Conservation (phyloP, 92 coral and sea anemone species). For the Bergia puertoricense region DNA sequence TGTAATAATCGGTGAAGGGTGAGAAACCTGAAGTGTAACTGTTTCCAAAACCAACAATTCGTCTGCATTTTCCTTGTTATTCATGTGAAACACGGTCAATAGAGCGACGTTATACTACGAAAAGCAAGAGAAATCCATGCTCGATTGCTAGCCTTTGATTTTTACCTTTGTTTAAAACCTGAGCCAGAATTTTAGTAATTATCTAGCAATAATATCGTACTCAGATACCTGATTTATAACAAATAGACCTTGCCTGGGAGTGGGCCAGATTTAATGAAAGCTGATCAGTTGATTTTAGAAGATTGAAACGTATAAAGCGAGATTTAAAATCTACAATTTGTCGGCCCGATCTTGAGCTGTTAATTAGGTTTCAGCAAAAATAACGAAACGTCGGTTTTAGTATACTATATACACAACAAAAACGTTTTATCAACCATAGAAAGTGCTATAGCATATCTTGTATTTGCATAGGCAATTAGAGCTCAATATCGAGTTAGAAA, state of each 20-base stretch:
- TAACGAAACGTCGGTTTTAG: too few relatives aligned
- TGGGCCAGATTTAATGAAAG: background rate
- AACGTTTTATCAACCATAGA: too few relatives aligned
- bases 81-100: background rate
- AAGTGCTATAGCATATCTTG: too few relatives aligned
- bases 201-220: background rate
- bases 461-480: too few relatives aligned
- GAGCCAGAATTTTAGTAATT: background rate
- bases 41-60: background rate
- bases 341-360: too few relatives aligned
- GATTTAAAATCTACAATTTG: too few relatives aligned
- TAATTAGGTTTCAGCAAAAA: too few relatives aligned
- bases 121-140: background rate
- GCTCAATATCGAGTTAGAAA: too few relatives aligned
- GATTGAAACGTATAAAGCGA: too few relatives aligned
- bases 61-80: background rate
- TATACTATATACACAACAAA: too few relatives aligned
- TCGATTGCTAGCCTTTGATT: background rate
- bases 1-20: background rate
- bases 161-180: too few relatives aligned
- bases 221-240: background rate
- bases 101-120: background rate
- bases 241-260: background rate
- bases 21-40: background rate
- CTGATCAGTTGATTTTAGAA: too few relatives aligned